Evolutionary conservation across 2,797 vertebrate species (phyloP), one percentile per base, ranked within the genome.

Genomic region (Diglossa cyanea): DNA sequence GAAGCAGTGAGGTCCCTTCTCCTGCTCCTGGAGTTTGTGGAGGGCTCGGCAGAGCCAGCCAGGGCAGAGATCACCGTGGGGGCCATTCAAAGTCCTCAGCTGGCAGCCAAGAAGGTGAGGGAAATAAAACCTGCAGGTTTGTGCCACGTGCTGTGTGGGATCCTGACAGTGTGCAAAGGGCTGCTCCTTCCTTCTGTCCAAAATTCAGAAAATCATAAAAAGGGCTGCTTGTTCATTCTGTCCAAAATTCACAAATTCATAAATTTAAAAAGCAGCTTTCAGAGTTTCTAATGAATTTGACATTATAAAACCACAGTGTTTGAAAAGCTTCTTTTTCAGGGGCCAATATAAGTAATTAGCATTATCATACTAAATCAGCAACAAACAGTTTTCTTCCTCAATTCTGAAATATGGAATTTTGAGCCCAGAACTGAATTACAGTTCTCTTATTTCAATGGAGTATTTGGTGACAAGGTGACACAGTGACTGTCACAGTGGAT

Each of bases 41-140:
- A 93, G 51, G 94, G 95, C 4, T 90, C 91, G 11, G 48, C 97
- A 31, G 90, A 50, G 10, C 97, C 98, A 4, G 98, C 98, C 33
- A 93, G 96, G 65, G 97, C 98, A 28, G 97, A 98, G 84, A 97
- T 99, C 93, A 97, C 97, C 16, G 97, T 99, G 13, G 99, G 99
- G 95, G 99, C 98, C 54, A 98, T 99, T 60, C 86, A 86, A 37
- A 97, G 98, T 71, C 77, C 97, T 47, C 97, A 94, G 79, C 75
- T 95, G n/a, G 83, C 96, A 6, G n/a, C 85, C 5, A 99, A 98
- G 95, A 99, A 99, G 98, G 99, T 98, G 90, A 85, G 50, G 35
- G 28, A 11, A 55, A 40, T 12, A 8, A 65, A 30, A 55, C 51
- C 37, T 31, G 31, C 26, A 17, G 10, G 3, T 67, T 68, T 62